phyloP scores from a whole-genome alignment of 2,113 vertebrate species.

The Etheostoma cragini region DNA sequence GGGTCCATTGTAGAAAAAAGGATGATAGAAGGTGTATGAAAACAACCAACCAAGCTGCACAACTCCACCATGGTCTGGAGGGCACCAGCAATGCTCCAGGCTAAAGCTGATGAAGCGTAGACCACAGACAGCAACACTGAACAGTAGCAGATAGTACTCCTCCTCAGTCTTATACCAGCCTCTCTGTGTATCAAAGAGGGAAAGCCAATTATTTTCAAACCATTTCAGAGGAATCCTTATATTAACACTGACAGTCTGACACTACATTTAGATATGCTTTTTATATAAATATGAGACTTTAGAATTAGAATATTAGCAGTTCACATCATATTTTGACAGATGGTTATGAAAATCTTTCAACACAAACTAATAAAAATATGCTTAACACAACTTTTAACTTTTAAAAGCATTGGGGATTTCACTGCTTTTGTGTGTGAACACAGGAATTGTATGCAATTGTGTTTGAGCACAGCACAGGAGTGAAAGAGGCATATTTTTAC shows the following conservation, averaged over 20 bases:
- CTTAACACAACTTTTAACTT: constrained; percentile 22
- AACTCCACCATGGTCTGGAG: constrained; percentile 52
- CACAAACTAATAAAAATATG: neutral
- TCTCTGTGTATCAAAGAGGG: constrained; percentile 82
- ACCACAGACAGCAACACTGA: constrained; percentile 92
- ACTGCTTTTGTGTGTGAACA: constrained; percentile 6
- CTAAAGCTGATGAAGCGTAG: constrained; percentile 93
- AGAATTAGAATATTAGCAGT: neutral
- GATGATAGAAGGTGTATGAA: constrained; percentile 95
- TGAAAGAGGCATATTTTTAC: constrained; percentile 1
- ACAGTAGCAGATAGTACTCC: constrained; percentile 92
- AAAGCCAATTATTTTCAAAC: constrained; percentile 42
- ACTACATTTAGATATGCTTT: constrained; percentile 2
- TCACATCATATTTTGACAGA: neutral
- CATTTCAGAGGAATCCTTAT: neutral
- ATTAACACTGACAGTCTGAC: constrained; percentile 18
- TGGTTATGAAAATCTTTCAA: neutral
- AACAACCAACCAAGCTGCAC: constrained; percentile 88
- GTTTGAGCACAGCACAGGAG: neutral
- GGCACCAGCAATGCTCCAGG: constrained; percentile 90
- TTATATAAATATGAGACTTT: neutral
- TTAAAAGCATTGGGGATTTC: neutral
- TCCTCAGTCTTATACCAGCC: constrained; percentile 91
- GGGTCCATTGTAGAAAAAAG: constrained; percentile 95
- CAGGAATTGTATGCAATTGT: neutral